phyloP scores from a whole-genome alignment of 2,888 invertebrate genomes.

The Tribolium freemani region DNA sequence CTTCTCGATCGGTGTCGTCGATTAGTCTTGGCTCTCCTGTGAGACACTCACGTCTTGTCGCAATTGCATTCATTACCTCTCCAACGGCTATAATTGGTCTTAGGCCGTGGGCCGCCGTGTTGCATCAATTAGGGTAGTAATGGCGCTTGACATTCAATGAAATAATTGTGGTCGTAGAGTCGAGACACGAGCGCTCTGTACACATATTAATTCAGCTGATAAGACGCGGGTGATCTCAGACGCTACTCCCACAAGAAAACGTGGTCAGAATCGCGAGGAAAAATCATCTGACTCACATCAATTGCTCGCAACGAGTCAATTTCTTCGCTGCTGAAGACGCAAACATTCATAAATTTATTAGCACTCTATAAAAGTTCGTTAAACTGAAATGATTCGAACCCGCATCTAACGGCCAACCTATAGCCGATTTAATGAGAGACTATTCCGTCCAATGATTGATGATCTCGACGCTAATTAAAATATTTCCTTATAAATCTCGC shows the following conservation, averaged over 20 bases:
- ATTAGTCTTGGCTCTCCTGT: neutral
- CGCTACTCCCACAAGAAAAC: constrained; percentile 24
- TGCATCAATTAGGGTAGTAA: constrained; percentile 56
- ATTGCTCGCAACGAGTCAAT: neutral
- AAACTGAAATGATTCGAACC: constrained; percentile 36
- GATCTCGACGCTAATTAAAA: constrained; percentile 40
- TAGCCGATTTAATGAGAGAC: constrained; percentile 34
- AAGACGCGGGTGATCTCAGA: constrained; percentile 49
- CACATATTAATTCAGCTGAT: constrained; percentile 57
- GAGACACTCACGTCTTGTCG: constrained; percentile 49
- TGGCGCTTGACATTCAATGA: constrained; percentile 57
- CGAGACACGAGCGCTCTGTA: constrained; percentile 53
- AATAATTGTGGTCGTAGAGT: constrained; percentile 56
- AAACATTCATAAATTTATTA: constrained; percentile 29
- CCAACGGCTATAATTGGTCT: constrained; percentile 52
- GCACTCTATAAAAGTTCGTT: constrained; percentile 36
- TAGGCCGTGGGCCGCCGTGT: constrained; percentile 53
- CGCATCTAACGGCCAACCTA: constrained; percentile 34
- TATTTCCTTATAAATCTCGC: constrained; percentile 42
- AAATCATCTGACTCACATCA: neutral
- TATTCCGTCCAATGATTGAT: constrained; percentile 35
- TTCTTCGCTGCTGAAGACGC: neutral
- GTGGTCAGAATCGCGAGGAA: constrained; percentile 29
- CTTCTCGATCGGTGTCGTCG: neutral
- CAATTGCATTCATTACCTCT: constrained; percentile 55